Evolutionary conservation across 2,888 invertebrate species (phyloP).

Genomic region (Lingula anatina): DNA sequence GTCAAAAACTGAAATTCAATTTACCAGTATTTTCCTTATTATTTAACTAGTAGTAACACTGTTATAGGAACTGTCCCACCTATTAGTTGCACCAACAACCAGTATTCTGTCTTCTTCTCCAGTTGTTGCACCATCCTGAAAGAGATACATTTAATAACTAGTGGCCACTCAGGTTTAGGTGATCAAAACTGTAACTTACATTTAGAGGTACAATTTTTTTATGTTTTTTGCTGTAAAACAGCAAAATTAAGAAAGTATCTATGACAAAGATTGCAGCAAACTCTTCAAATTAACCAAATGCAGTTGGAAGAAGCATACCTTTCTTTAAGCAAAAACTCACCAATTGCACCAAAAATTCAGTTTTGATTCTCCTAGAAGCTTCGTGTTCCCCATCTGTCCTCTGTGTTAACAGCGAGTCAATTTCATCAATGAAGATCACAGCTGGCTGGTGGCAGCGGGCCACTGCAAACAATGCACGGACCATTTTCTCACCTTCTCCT

Average conservation of each 20-base stretch:
- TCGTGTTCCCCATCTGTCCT: slow-evolving; percentile 90
- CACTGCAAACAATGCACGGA: slow-evolving; percentile 86
- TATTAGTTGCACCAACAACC: slow-evolving; percentile 93
- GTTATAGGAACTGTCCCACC: too few species aligned
- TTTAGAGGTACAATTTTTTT: too few species aligned
- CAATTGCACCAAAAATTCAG: slow-evolving; percentile 93
- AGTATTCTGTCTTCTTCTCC: slow-evolving; percentile 82
- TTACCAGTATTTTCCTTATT: too few species aligned
- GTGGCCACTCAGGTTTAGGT: too few species aligned
- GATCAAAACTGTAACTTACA: too few species aligned
- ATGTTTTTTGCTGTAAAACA: too few species aligned
- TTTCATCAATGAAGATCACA: slow-evolving; percentile 98
- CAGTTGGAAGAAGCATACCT: too few species aligned
- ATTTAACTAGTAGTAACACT: too few species aligned
- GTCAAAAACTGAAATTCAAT: too few species aligned
- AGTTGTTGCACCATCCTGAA: slow-evolving; percentile 60
- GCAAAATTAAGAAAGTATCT: too few species aligned
- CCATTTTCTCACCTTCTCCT: slow-evolving; percentile 97
- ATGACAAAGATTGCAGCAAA: too few species aligned
- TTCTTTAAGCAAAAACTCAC: slow-evolving; percentile 52
- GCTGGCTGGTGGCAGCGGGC: slow-evolving; percentile 76
- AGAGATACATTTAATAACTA: slow-evolving; percentile 19
- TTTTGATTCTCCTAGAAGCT: slow-evolving; percentile 87
- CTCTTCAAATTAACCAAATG: too few species aligned
- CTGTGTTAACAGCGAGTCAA: slow-evolving; percentile 88